A percentile compares a stretch with the other conserved stretches of the same genome.
Evolutionary conservation across 2,797 vertebrate species (phyloP).

Genomic region (Loriculus beryllinus): DNA sequence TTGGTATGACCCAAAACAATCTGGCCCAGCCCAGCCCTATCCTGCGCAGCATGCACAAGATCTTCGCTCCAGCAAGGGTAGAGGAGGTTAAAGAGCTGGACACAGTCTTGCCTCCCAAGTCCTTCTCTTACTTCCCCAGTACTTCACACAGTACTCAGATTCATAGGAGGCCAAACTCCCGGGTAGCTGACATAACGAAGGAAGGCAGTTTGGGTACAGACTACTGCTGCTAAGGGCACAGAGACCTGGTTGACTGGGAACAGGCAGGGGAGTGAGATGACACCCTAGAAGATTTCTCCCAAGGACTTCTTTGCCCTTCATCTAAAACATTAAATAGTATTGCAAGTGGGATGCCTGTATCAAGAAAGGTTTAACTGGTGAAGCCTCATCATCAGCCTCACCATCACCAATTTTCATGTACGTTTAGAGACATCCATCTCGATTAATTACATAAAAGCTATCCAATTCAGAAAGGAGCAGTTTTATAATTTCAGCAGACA

Average conservation of each 20-base stretch:
- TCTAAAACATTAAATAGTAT: background rate
- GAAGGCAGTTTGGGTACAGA: background rate
- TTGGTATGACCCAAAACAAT: background rate
- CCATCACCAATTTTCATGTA: background rate
- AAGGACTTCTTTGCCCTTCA: background rate
- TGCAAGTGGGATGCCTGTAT: background rate
- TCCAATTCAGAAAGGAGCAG: background rate
- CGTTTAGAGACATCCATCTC: background rate
- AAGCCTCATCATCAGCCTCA: background rate
- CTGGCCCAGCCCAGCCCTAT: background rate
- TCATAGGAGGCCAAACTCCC: rapidly evolving
- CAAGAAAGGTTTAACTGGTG: background rate
- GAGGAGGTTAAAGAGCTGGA: background rate
- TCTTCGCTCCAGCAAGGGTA: background rate
- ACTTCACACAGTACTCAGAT: background rate
- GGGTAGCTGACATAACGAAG: rapidly evolving
- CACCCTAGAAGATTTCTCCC: background rate
- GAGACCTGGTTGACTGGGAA: background rate
- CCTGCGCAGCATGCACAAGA: background rate
- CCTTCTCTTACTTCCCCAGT: background rate
- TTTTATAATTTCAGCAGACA: background rate
- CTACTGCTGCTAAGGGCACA: background rate
- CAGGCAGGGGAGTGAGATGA: background rate
- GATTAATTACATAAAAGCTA: background rate
- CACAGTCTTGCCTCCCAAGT: background rate